These are phyloP conservation scores for Sanderia malayensis DNA, from an alignment of 30 jellyfish, hydroid and myxozoan genomes.

Conservation along the genomic window DNA sequence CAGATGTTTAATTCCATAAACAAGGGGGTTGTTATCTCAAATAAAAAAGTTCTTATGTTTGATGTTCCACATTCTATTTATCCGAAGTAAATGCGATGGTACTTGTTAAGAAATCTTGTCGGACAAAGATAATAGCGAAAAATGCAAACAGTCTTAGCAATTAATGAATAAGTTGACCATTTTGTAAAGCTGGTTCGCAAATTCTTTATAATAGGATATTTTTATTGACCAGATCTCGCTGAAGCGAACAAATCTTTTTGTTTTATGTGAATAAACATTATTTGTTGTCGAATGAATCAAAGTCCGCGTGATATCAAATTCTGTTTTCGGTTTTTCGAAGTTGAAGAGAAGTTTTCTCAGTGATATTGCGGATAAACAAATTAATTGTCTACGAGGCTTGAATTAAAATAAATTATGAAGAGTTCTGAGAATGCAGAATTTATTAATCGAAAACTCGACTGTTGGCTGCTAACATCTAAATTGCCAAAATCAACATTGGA, in stretches of 20 bases:
- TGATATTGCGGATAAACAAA: not conserved
- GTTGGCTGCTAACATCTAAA: constrained; percentile 32
- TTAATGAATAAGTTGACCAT: too few species aligned
- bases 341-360: not conserved
- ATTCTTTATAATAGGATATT: not conserved
- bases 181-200: constrained; percentile 16
- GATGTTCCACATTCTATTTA: too few species aligned
- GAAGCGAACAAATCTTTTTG: constrained; percentile 9
- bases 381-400: not conserved
- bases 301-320: constrained; percentile 1
- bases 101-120: too few species aligned
- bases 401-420: not conserved
- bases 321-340: not conserved
- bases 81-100: too few species aligned
- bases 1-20: too few species aligned
- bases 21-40: too few species aligned
- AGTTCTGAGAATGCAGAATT: constrained; percentile 15
- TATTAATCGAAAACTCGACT: constrained; percentile 37
- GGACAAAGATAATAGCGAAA: too few species aligned
- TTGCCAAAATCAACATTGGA: constrained; percentile 18
- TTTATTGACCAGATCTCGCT: constrained; percentile 3
- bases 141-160: too few species aligned
- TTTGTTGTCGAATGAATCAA: not conserved
- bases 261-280: not conserved
- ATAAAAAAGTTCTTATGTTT: too few species aligned